Percentiles rank a stretch among this genome's conserved stretches.
Evolutionary conservation across 2,888 invertebrate genomes (phyloP).

Genomic region (Apodemia hepburni): DNA sequence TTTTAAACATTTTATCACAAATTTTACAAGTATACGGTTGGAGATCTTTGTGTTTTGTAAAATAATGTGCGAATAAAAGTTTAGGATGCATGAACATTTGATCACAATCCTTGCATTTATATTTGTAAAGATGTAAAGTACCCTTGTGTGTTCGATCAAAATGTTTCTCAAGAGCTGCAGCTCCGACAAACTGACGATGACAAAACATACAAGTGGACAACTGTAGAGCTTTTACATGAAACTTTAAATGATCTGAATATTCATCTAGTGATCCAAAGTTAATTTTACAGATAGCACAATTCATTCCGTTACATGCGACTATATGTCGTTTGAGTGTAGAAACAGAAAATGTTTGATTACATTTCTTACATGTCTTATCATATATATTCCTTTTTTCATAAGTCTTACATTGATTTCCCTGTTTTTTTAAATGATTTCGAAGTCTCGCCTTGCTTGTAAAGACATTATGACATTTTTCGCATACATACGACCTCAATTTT

Average conservation of each 20-base stretch:
- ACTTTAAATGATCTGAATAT: slow-evolving; percentile 41
- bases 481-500: slow-evolving; percentile 39
- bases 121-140: slow-evolving; percentile 55
- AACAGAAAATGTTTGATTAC: slow-evolving; percentile 37
- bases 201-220: slow-evolving; percentile 51
- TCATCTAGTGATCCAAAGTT: slow-evolving; percentile 42
- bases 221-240: slow-evolving; percentile 44
- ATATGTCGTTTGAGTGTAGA: slow-evolving; percentile 35
- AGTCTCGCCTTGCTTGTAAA: slow-evolving; percentile 38
- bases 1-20: slow-evolving; percentile 53
- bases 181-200: slow-evolving; percentile 49
- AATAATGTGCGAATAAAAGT: slow-evolving; percentile 57
- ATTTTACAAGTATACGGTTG: slow-evolving; percentile 59
- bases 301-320: slow-evolving; percentile 42
- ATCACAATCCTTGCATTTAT: slow-evolving; percentile 51
- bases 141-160: slow-evolving; percentile 44
- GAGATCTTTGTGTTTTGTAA: slow-evolving; percentile 48
- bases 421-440: slow-evolving; percentile 33
- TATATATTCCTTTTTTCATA: slow-evolving; percentile 4
- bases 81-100: slow-evolving; percentile 56
- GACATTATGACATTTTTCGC: slow-evolving; percentile 45
- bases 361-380: neutral
- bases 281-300: slow-evolving; percentile 45
- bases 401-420: neutral
- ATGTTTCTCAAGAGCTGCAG: slow-evolving; percentile 46